phyloP scores from a whole-genome alignment of 2,888 invertebrate genomes.

The Girardia tigrina region DNA sequence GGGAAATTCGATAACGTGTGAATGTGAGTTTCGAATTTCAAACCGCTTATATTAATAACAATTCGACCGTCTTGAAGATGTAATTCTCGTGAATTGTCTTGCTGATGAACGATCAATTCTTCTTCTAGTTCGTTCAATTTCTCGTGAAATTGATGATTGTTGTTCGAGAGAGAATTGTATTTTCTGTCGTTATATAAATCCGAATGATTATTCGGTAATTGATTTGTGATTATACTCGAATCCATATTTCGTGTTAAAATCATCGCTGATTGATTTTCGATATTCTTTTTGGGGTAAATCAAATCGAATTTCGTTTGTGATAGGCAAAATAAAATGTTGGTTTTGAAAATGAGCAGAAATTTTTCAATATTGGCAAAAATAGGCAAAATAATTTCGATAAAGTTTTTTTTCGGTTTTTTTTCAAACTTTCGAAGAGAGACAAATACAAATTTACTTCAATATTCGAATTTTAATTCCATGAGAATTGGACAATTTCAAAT shows the following conservation, averaged over 20 bases:
- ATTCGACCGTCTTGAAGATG: slow-evolving; percentile 40
- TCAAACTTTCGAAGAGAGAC: no score
- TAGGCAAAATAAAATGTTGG: no score
- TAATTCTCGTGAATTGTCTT: not conserved
- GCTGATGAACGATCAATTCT: not conserved
- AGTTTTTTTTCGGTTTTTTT: no score
- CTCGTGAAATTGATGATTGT: not conserved
- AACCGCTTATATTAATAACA: slow-evolving; percentile 61
- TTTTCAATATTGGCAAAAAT: no score
- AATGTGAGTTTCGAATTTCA: slow-evolving; percentile 92
- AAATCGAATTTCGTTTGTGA: no score
- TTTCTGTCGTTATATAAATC: slow-evolving; percentile 15
- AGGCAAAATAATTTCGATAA: no score
- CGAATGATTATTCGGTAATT: slow-evolving; percentile 12
- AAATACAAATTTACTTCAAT: no score
- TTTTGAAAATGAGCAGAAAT: no score
- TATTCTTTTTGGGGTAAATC: no score
- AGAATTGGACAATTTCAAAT: no score
- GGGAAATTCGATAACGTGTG: slow-evolving; percentile 95
- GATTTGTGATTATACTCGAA: not conserved
- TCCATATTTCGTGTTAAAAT: not conserved
- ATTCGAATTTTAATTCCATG: no score
- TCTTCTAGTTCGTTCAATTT: not conserved
- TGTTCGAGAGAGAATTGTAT: not conserved
- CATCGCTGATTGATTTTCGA: not conserved